A percentile compares a stretch with the other conserved stretches of the same genome.
These are phyloP conservation scores for Pipistrellus nathusii DNA, from an alignment of 2,797 vertebrate genomes.

Conservation along the genomic window DNA sequence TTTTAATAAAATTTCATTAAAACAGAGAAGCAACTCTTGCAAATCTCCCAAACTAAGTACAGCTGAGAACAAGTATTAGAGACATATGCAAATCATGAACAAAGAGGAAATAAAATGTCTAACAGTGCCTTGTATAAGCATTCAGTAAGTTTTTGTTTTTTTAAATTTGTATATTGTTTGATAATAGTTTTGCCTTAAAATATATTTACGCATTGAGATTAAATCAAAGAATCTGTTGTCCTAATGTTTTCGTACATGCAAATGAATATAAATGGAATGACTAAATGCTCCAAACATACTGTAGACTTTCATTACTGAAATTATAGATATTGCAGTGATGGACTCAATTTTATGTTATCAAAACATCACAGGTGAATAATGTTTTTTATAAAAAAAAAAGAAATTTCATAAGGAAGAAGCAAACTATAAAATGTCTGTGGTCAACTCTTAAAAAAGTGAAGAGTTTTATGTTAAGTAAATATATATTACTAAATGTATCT, in stretches of 20 bases:
- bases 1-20: conserved; percentile 46
- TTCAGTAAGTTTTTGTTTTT: neutral
- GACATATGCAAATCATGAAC: neutral
- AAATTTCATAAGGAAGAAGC: conserved; percentile 12
- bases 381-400: neutral
- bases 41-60: neutral
- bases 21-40: neutral
- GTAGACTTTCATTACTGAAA: neutral
- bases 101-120: neutral
- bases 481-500: neutral
- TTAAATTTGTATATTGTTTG: conserved; percentile 19
- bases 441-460: conserved; percentile 42
- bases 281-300: neutral
- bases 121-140: neutral
- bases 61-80: neutral
- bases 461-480: conserved; percentile 22
- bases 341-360: neutral
- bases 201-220: neutral
- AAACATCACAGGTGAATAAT: neutral
- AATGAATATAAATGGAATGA: conserved; percentile 7
- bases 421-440: neutral
- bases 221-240: neutral
- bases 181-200: conserved; percentile 38
- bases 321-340: neutral
- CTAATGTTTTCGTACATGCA: neutral